Conservation (phyloP, 1,140 invertebrate species). For the Stegodyphus dumicola region DNA sequence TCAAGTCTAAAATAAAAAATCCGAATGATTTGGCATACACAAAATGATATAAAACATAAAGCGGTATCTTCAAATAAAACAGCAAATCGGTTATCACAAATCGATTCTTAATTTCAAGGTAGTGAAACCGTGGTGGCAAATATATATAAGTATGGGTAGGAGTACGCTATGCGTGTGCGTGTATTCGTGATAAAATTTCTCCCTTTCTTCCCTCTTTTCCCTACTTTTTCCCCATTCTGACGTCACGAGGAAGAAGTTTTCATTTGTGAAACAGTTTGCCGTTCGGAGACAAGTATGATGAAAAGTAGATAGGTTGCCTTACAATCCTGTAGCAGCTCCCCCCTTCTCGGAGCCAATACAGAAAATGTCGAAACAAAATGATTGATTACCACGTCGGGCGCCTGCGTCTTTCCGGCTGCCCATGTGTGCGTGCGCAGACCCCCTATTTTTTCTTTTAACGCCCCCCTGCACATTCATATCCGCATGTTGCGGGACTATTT, state of each 20-base stretch:
- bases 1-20: too few relatives aligned
- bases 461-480: conserved; percentile 57
- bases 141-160: too few relatives aligned
- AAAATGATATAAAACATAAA: too few relatives aligned
- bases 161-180: too few relatives aligned
- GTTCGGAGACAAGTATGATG: conserved; percentile 58
- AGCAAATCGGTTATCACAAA: too few relatives aligned
- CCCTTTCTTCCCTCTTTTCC: not conserved
- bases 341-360: conserved; percentile 51
- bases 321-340: conserved; percentile 47
- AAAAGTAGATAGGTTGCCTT: conserved; percentile 60
- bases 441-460: conserved; percentile 40
- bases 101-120: too few relatives aligned
- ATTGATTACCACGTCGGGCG: conserved; percentile 57
- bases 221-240: conserved; percentile 31
- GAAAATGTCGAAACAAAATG: conserved; percentile 62
- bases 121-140: too few relatives aligned
- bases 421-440: conserved; percentile 16
- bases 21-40: too few relatives aligned
- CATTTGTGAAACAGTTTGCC: conserved; percentile 60
- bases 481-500: conserved; percentile 55
- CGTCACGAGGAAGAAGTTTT: conserved; percentile 48
- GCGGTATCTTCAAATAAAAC: too few relatives aligned
- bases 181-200: not conserved
- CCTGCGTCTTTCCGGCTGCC: conserved; percentile 49